phyloP scores from a whole-genome alignment of 2,113 vertebrate species.

The Brachyistius frenatus region DNA sequence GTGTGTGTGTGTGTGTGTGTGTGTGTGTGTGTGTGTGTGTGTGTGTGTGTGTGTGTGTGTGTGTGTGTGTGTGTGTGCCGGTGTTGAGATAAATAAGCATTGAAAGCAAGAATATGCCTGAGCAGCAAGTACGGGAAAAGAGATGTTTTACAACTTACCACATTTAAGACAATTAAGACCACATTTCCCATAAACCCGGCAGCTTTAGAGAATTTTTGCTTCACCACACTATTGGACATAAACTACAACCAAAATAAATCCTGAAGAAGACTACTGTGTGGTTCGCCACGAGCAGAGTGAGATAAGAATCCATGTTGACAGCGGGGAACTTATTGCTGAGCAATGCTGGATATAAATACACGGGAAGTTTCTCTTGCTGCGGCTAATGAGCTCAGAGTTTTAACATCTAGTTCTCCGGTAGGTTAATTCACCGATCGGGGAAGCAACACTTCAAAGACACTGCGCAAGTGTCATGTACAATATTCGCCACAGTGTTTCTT shows the following conservation, averaged over 20 bases:
- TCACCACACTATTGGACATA: neutral
- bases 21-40: conserved; percentile 17
- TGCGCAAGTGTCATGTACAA: conserved; percentile 5
- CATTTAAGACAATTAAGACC: neutral
- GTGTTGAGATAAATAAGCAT: conserved; percentile 46
- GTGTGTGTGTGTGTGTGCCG: conserved; percentile 10
- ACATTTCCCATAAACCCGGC: conserved; percentile 13
- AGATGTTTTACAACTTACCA: conserved; percentile 1
- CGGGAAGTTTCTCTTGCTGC: conserved; percentile 10
- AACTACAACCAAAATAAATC: conserved; percentile 34
- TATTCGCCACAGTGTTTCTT: neutral
- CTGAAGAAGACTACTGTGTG: conserved; percentile 21
- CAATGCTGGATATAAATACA: conserved; percentile 53
- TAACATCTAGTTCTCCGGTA: neutral
- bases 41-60: conserved; percentile 5
- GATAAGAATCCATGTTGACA: conserved; percentile 51
- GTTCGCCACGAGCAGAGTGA: conserved; percentile 49
- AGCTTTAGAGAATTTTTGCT: neutral
- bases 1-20: conserved; percentile 8
- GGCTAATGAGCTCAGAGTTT: conserved; percentile 37
- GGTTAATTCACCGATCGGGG: neutral
- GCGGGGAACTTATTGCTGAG: conserved; percentile 63
- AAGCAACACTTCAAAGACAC: neutral
- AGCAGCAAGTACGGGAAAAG: conserved; percentile 37
- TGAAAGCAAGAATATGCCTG: conserved; percentile 28